These are phyloP conservation scores for Rhagonycha fulva DNA, from an alignment of 2,888 invertebrate species.

Conservation along the genomic window DNA sequence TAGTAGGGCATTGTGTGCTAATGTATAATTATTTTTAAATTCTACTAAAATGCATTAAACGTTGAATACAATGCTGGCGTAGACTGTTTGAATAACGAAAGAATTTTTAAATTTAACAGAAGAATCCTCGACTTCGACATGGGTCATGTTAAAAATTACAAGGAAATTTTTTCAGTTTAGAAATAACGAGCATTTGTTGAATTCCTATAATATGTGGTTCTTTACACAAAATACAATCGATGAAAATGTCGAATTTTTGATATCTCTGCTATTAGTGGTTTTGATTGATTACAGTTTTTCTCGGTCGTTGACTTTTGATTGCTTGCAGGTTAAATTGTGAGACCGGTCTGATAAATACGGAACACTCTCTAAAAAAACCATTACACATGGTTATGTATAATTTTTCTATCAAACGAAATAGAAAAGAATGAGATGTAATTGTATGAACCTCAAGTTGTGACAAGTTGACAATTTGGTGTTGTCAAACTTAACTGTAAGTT, in stretches of 20 bases:
- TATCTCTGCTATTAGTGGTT: not conserved
- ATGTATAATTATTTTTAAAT: not conserved
- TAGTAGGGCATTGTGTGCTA: not conserved
- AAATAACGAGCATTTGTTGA: not conserved
- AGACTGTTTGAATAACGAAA: not conserved
- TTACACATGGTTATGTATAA: not conserved
- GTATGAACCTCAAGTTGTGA: not conserved
- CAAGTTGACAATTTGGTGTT: not conserved
- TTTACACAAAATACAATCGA: not conserved
- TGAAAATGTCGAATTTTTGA: not conserved
- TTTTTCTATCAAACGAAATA: not conserved
- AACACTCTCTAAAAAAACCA: not conserved
- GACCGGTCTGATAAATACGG: not conserved
- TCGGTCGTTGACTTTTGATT: not conserved
- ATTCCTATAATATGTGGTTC: not conserved
- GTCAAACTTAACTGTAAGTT: constrained; percentile 3
- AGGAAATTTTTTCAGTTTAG: not conserved
- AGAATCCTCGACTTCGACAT: not conserved
- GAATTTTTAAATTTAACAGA: not conserved
- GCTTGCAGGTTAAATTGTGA: not conserved
- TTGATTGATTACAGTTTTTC: not conserved
- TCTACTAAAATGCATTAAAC: not conserved
- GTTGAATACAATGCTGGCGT: not conserved
- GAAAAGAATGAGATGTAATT: not conserved
- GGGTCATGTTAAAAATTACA: not conserved